A percentile compares a stretch with the other conserved stretches of the same genome.
Evolutionary conservation across 1,140 invertebrate species (phyloP).

Genomic region (Rhagoletis zephyria): DNA sequence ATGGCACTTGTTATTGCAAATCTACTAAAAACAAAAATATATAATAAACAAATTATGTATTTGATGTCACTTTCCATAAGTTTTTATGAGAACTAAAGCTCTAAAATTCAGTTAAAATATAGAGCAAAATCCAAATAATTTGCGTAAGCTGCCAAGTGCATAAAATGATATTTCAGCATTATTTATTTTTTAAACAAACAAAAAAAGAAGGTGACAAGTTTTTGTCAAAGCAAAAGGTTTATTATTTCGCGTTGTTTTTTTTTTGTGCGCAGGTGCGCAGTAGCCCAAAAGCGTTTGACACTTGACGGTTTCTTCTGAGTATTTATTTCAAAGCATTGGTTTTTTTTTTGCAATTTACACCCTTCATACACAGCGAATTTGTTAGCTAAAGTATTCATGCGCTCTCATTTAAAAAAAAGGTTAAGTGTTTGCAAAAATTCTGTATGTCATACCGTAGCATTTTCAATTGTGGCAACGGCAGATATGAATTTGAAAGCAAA

Average conservation of each 20-base stretch:
- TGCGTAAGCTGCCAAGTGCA: neutral
- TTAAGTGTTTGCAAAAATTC: neutral
- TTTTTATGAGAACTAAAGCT: no score
- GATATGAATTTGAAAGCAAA: neutral
- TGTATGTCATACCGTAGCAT: neutral
- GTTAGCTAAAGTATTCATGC: neutral
- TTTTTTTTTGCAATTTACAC: neutral
- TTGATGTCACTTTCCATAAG: no score
- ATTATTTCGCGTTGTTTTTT: no score
- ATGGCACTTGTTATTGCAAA: slow-evolving; percentile 1
- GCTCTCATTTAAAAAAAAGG: neutral
- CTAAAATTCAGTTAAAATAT: no score
- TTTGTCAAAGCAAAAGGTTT: neutral
- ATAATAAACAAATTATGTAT: no score
- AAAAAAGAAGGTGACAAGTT: neutral
- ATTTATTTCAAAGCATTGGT: neutral
- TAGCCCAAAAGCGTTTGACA: neutral
- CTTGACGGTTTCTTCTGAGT: neutral
- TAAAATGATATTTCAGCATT: neutral
- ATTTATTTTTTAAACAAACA: neutral
- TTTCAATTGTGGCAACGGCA: neutral
- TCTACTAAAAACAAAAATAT: no score
- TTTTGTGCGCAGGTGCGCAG: neutral
- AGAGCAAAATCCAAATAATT: neutral
- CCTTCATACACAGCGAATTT: neutral